Conservation (phyloP, 2,113 vertebrate genomes). For the Phyllostomus hastatus region DNA sequence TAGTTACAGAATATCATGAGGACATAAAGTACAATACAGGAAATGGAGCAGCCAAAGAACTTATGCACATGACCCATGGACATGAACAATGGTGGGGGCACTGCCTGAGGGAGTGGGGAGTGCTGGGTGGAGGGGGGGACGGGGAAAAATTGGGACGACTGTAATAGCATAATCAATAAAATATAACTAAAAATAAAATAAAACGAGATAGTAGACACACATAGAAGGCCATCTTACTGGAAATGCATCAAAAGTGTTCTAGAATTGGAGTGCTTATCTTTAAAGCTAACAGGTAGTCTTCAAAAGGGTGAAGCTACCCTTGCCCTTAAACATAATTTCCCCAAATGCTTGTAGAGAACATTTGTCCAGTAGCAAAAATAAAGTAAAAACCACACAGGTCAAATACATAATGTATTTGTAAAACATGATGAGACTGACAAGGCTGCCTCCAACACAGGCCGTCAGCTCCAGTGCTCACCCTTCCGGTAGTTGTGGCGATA, state of each 20-base stretch:
- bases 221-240: not conserved
- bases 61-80: too few relatives aligned
- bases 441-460: not conserved
- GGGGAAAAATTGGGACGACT: too few relatives aligned
- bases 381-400: not conserved
- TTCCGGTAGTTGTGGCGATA: conserved; percentile 97
- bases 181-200: too few relatives aligned
- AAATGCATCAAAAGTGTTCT: not conserved
- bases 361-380: not conserved
- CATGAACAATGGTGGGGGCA: too few relatives aligned
- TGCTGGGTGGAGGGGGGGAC: too few relatives aligned
- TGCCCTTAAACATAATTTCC: not conserved
- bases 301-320: not conserved
- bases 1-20: too few relatives aligned
- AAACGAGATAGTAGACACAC: not conserved
- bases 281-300: not conserved
- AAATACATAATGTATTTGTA: not conserved
- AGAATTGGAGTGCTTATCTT: not conserved
- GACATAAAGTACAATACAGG: too few relatives aligned
- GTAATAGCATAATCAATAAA: too few relatives aligned
- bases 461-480: conserved; percentile 78
- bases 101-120: too few relatives aligned
- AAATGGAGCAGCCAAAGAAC: too few relatives aligned
- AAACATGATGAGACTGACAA: not conserved
- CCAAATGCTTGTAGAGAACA: not conserved